These are phyloP conservation scores for Drosophila littoralis DNA, from an alignment of 1,140 invertebrate genomes.

Conservation along the genomic window DNA sequence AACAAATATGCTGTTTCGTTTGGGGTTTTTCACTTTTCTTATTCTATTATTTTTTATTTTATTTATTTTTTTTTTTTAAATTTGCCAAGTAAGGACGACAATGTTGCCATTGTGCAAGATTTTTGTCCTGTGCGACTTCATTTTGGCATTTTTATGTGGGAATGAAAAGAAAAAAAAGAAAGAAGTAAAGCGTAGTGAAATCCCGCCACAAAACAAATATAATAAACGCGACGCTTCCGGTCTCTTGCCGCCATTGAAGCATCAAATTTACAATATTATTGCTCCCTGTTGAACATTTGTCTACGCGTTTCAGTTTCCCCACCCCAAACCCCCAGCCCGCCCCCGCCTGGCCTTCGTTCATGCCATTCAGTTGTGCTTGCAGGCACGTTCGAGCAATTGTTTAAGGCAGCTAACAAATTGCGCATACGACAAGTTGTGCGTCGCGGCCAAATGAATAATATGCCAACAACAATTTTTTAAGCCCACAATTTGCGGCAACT, in stretches of 20 bases:
- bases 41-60: neutral
- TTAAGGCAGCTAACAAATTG: conserved; percentile 69
- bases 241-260: conserved; percentile 40
- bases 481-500: conserved; percentile 58
- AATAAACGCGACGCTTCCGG: conserved; percentile 29
- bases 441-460: conserved; percentile 26
- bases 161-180: no score
- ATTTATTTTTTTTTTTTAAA: conserved; percentile 35
- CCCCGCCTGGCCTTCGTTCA: neutral
- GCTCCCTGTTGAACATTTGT: conserved; percentile 77
- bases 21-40: conserved; percentile 12
- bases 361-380: conserved; percentile 11
- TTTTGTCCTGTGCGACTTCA: conserved; percentile 39
- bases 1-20: conserved; percentile 42
- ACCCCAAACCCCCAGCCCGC: no score
- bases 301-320: conserved; percentile 26
- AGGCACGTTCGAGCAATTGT: conserved; percentile 69
- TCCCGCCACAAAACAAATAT: conserved; percentile 48
- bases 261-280: conserved; percentile 79
- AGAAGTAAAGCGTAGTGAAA: neutral
- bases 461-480: conserved; percentile 28
- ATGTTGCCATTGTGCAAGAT: conserved; percentile 24
- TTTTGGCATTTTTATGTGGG: conserved; percentile 48
- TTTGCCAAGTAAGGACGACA: conserved; percentile 24
- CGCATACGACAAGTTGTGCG: conserved; percentile 49